Conservation (phyloP, 2,888 invertebrate genomes). For the Halocaridina rubra region DNA sequence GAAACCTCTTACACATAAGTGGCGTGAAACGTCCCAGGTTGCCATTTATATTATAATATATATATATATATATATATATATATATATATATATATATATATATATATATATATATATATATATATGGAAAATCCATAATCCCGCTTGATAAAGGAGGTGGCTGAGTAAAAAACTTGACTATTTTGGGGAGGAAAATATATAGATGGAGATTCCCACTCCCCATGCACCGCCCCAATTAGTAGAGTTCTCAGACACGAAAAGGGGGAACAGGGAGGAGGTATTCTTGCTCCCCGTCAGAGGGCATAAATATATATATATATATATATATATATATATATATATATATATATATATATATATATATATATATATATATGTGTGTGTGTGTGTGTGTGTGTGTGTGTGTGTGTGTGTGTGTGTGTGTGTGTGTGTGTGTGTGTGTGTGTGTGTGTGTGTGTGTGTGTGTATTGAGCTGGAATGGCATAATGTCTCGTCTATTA, state of each 20-base stretch:
- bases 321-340: neutral
- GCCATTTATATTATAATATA: neutral
- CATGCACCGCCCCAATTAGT: too few species aligned
- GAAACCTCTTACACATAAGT: too few species aligned
- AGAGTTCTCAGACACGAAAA: neutral
- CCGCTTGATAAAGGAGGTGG: too few species aligned
- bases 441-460: neutral
- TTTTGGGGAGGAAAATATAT: too few species aligned
- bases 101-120: neutral
- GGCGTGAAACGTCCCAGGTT: too few species aligned
- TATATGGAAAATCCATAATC: too few species aligned
- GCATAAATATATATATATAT: neutral
- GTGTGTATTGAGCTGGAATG: neutral
- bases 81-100: neutral
- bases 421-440: neutral
- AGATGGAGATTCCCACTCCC: too few species aligned
- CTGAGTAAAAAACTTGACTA: too few species aligned
- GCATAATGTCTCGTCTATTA: too few species aligned
- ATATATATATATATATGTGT: neutral
- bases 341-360: neutral
- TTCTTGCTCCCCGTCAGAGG: too few species aligned
- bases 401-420: constrained; percentile 3
- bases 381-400: constrained; percentile 2
- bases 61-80: neutral
- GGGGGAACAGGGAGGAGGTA: neutral